A percentile compares a stretch with the other conserved stretches of the same genome.
Evolutionary conservation across 2,888 invertebrate genomes (phyloP).

Genomic region (Aspidapion aeneum): DNA sequence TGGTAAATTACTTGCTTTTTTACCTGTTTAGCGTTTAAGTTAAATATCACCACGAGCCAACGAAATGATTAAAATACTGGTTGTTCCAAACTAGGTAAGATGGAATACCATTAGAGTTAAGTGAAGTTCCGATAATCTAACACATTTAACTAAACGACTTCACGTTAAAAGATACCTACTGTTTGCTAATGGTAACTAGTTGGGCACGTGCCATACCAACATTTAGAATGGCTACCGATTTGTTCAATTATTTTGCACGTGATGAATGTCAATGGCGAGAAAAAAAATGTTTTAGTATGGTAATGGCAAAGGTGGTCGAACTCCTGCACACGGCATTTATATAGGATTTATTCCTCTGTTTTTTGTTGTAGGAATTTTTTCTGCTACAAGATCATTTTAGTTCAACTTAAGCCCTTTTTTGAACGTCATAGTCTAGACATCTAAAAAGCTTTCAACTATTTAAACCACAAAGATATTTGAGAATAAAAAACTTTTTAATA

Average conservation of each 20-base stretch:
- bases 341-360: no score
- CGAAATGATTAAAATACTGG: background rate
- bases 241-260: background rate
- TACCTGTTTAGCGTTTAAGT: background rate
- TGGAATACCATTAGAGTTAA: background rate
- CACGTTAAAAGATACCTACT: background rate
- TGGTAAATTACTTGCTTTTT: background rate
- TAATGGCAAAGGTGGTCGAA: background rate
- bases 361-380: no score
- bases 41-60: background rate
- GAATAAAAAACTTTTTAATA: no score
- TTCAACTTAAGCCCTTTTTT: no score
- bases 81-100: background rate
- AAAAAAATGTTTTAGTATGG: background rate
- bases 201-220: background rate
- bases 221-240: background rate
- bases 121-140: background rate
- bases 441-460: no score
- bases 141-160: background rate
- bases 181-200: background rate
- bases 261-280: background rate
- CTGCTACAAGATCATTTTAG: no score
- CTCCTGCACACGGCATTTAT: background rate
- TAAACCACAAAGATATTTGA: no score
- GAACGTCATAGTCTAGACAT: no score